Evolutionary conservation across 1,140 invertebrate species (phyloP).

Genomic region (Ectropis grisescens): DNA sequence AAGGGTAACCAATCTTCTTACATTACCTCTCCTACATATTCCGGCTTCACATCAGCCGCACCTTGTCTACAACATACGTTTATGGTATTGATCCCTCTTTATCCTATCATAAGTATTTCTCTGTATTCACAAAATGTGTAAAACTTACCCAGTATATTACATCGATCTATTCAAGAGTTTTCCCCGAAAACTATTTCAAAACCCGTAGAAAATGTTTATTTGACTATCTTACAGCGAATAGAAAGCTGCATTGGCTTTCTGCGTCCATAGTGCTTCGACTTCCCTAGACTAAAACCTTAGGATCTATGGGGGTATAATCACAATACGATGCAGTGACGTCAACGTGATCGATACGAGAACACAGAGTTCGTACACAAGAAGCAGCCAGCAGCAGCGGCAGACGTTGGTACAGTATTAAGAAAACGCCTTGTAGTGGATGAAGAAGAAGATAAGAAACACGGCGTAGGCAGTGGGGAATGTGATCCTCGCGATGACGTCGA

Average conservation of each 20-base stretch:
- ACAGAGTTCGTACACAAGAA: slow-evolving; percentile 31
- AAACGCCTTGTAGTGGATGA: slow-evolving; percentile 89
- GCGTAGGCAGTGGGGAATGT: slow-evolving; percentile 93
- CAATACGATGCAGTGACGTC: slow-evolving; percentile 38
- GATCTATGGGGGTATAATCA: slow-evolving; percentile 24
- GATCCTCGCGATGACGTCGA: slow-evolving; percentile 93
- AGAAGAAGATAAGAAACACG: slow-evolving; percentile 94
- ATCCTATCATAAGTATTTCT: slow-evolving; percentile 37
- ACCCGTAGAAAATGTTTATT: slow-evolving; percentile 33
- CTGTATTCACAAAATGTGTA: slow-evolving; percentile 21
- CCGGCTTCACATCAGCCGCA: background rate
- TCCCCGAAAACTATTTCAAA: slow-evolving; percentile 50
- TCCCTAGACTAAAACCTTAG: slow-evolving; percentile 15
- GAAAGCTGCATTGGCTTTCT: slow-evolving; percentile 26
- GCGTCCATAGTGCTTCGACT: slow-evolving; percentile 9
- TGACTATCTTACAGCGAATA: slow-evolving; percentile 1
- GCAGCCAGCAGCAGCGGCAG: slow-evolving; percentile 26
- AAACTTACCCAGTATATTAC: slow-evolving; percentile 13
- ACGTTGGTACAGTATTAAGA: slow-evolving; percentile 68
- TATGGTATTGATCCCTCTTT: slow-evolving; percentile 52
- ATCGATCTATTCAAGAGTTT: slow-evolving; percentile 12
- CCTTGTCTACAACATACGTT: slow-evolving; percentile 21
- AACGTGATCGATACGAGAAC: slow-evolving; percentile 5
- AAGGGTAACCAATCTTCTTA: no score
- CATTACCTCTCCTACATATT: background rate